Percentiles rank a stretch among this genome's conserved stretches.
phyloP scores from a whole-genome alignment of 2,888 invertebrate genomes.

The Eubasilissa splendida region DNA sequence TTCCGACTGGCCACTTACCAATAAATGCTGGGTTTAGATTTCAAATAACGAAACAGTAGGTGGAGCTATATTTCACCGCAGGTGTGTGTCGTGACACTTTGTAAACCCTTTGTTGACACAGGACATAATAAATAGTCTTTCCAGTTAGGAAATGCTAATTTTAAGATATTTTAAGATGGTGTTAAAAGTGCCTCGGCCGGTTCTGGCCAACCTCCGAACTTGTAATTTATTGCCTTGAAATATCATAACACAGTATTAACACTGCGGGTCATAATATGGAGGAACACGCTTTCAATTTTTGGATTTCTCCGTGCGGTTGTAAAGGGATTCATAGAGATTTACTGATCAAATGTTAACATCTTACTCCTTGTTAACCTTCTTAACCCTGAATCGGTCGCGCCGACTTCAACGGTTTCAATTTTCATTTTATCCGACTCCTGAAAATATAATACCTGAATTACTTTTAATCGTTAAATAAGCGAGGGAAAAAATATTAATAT shows the following conservation, averaged over 20 bases:
- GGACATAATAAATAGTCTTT: slow-evolving; percentile 45
- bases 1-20: too few species aligned
- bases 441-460: too few species aligned
- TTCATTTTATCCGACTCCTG: too few species aligned
- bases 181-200: slow-evolving; percentile 28
- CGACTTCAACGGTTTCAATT: too few species aligned
- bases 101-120: slow-evolving; percentile 40
- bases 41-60: slow-evolving; percentile 14
- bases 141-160: slow-evolving; percentile 51
- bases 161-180: slow-evolving; percentile 36
- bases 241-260: slow-evolving; percentile 20
- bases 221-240: slow-evolving; percentile 39
- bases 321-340: too few species aligned
- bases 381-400: too few species aligned
- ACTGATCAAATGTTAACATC: too few species aligned
- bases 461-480: too few species aligned
- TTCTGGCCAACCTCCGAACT: slow-evolving; percentile 14
- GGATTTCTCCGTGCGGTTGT: not conserved
- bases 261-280: not conserved
- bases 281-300: slow-evolving; percentile 16
- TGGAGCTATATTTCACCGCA: slow-evolving; percentile 51
- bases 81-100: slow-evolving; percentile 54
- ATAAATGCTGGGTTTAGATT: not conserved
- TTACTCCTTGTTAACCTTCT: too few species aligned
- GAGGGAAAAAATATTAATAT: too few species aligned